These are phyloP conservation scores for Eufriesea mexicana DNA, from an alignment of 1,140 invertebrate species.

Conservation along the genomic window DNA sequence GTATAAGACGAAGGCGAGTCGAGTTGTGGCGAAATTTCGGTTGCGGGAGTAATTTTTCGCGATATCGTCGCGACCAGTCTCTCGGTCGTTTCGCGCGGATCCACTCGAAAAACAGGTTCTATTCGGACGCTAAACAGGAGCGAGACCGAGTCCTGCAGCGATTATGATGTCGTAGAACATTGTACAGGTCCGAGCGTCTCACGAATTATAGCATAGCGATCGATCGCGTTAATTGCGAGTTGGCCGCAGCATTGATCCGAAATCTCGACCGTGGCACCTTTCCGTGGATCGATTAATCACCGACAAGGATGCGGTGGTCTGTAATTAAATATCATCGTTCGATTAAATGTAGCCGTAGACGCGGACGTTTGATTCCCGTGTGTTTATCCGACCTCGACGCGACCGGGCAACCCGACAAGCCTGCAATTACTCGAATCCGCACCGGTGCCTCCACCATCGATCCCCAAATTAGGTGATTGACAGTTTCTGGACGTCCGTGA, in stretches of 20 bases:
- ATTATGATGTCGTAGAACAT: conserved; percentile 29
- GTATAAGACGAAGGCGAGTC: too few species aligned
- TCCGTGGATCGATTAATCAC: conserved; percentile 60
- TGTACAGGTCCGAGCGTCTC: background rate
- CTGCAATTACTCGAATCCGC: conserved; percentile 56
- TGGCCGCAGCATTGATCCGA: conserved; percentile 6
- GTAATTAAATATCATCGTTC: conserved; percentile 64
- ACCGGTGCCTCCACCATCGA: conserved; percentile 28
- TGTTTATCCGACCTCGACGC: conserved; percentile 56
- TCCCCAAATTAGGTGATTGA: conserved; percentile 69
- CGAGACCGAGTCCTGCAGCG: background rate
- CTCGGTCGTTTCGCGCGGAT: background rate
- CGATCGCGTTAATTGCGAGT: conserved; percentile 16
- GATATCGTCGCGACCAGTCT: too few species aligned
- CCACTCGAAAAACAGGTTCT: conserved; percentile 5
- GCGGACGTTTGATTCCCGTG: conserved; percentile 35
- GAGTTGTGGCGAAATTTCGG: background rate
- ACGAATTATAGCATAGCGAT: conserved; percentile 23
- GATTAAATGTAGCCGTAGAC: conserved; percentile 55
- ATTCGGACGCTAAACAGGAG: background rate
- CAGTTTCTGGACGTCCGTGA: conserved; percentile 52
- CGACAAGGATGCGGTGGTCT: conserved; percentile 28
- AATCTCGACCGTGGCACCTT: conserved; percentile 35
- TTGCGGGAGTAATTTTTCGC: too few species aligned
- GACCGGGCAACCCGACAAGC: conserved; percentile 32